A percentile compares a stretch with the other conserved stretches of the same genome.
Conservation (phyloP, 1,140 invertebrate species). For the Potamilus streckersoni region DNA sequence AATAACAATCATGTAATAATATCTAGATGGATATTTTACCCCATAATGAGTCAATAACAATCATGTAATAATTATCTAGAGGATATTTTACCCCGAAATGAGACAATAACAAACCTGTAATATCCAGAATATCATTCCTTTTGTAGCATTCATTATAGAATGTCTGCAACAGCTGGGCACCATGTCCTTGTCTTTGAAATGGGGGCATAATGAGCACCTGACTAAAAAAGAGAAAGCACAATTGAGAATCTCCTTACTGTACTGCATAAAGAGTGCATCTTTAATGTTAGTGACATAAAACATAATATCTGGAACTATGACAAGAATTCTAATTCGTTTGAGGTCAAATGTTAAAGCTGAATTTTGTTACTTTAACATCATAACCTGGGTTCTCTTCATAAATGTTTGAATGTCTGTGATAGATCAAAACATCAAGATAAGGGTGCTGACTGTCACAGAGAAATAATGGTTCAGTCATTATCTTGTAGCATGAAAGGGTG, state of each 20-base stretch:
- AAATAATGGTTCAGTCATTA: not conserved
- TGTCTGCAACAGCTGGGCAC: constrained; percentile 79
- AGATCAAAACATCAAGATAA: no score
- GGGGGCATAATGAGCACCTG: constrained; percentile 92
- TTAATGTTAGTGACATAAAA: not conserved
- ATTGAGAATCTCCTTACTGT: not conserved
- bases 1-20: constrained; percentile 78
- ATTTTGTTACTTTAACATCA: not conserved
- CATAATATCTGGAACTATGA: not conserved
- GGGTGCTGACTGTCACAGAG: not conserved
- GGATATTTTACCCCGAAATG: not conserved
- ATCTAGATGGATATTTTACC: not conserved
- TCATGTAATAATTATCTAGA: constrained; percentile 78
- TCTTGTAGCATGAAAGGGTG: not conserved
- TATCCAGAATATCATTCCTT: constrained; percentile 82
- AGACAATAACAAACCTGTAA: constrained; percentile 76
- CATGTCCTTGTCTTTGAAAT: constrained; percentile 87
- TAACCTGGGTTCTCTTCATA: not conserved
- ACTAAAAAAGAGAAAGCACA: constrained; percentile 67
- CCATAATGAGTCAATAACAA: constrained; percentile 21
- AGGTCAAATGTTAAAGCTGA: not conserved
- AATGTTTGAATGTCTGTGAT: not conserved
- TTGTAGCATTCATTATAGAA: constrained; percentile 83
- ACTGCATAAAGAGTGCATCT: not conserved
- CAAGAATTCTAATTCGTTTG: not conserved